These are phyloP conservation scores for Lepisosteus osseus DNA, from an alignment of 2,113 vertebrate species.

Conservation along the genomic window DNA sequence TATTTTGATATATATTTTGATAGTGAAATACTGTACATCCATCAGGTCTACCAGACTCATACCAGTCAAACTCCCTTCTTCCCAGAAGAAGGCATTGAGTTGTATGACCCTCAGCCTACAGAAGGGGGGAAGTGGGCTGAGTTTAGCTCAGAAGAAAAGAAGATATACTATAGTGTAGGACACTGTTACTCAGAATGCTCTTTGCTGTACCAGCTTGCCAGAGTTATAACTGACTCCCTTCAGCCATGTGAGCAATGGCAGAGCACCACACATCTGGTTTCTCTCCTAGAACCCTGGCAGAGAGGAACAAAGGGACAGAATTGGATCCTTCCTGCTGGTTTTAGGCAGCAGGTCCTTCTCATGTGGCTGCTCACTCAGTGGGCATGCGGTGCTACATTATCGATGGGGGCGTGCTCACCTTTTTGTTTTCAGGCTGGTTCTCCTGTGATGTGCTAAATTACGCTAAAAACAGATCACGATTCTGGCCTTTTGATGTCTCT, in stretches of 20 bases:
- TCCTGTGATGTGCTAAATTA: constrained; percentile 23
- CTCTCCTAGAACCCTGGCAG: not conserved
- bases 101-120: too few species aligned
- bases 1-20: too few species aligned
- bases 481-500: constrained; percentile 4
- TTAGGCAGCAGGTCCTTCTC: constrained; percentile 5
- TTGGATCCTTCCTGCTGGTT: constrained; percentile 18
- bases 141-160: too few species aligned
- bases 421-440: constrained; percentile 5
- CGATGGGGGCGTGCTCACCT: constrained; percentile 12
- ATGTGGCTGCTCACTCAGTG: constrained; percentile 13
- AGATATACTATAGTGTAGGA: too few species aligned
- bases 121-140: too few species aligned
- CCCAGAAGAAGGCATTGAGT: too few species aligned
- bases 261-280: constrained; percentile 6
- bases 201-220: too few species aligned
- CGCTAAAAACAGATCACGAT: constrained; percentile 15
- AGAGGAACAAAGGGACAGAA: constrained; percentile 16
- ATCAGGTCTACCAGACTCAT: too few species aligned
- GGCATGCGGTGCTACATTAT: constrained; percentile 20
- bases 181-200: too few species aligned
- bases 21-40: too few species aligned
- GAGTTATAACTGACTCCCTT: not conserved
- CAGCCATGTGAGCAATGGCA: not conserved
- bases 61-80: too few species aligned